Base-by-base conservation (phyloP, 2,888 invertebrate species). In the Anarsia innoxiella region DNA sequence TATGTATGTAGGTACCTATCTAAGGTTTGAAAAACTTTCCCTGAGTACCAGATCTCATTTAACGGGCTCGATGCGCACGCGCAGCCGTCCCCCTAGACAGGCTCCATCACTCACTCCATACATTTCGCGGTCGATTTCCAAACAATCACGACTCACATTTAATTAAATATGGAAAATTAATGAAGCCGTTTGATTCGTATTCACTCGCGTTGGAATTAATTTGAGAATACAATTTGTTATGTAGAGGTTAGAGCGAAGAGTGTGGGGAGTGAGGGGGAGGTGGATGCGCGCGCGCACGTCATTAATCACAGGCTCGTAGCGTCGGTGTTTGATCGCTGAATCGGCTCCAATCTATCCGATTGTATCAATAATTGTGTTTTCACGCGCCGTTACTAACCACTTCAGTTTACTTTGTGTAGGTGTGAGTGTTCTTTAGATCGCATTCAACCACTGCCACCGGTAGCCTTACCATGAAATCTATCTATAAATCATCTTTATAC, bases 321-420 rank as follows among this genome's bases (percentile, higher is more conserved):
- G 29, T 16, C 26, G 27, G 14, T 36, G 39, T 36, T 38, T 39
- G 39, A 35, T 31, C 35, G 39, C 27, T 35, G 36, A 27, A 36
- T 40, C 39, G 39, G 15, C 39, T 40, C 32, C 39, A 40, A 40
- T 40, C 36, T 40, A 39, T 36, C 25, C 32, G 36, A 40, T 40
- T 32, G 36, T 36, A 29, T 15, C 31, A 31, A 32, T 37, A 37
- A 37, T 37, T 37, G 32, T 37, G 37, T 31, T 37, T 37, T 32
- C 37, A 37, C 37, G 32, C 37, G 35, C 28, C 35, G 16, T 28
- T 19, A 23, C 35, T 19, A 19, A 19, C 35, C 19, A 35, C 35
- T 35, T 35, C 14, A 27, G 28, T 35, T 35, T 35, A 35, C 19
- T 33, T 25, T 26, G 26, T 26, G 10, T n/a, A 26, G 25, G 33